Evolutionary conservation across 1,140 invertebrate species (phyloP).

Genomic region (Trichonephila clavipes): DNA sequence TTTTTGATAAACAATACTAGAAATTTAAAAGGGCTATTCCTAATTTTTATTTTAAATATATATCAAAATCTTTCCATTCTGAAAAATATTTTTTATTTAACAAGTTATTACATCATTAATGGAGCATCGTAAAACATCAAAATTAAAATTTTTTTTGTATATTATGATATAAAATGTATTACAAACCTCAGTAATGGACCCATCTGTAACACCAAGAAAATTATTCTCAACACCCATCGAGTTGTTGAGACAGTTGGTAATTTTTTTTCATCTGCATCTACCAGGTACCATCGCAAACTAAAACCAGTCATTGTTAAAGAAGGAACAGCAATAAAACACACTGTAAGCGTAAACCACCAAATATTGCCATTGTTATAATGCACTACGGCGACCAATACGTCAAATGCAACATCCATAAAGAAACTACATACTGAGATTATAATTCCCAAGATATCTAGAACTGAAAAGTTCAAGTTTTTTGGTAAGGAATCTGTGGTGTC

Average conservation of each 20-base stretch:
- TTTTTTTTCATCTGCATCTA: slow-evolving; percentile 76
- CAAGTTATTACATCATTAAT: too few species aligned
- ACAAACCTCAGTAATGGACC: slow-evolving; percentile 77
- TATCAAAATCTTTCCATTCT: too few species aligned
- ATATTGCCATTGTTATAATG: slow-evolving; percentile 77
- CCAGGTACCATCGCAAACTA: slow-evolving; percentile 79
- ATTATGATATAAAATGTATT: too few species aligned
- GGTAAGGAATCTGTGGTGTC: slow-evolving; percentile 72
- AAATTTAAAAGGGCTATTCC: too few species aligned
- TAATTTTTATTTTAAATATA: too few species aligned
- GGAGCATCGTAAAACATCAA: too few species aligned
- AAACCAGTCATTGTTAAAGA: slow-evolving; percentile 79
- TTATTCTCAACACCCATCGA: slow-evolving; percentile 77
- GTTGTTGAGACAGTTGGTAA: slow-evolving; percentile 65
- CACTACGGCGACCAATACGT: slow-evolving; percentile 77
- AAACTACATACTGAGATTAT: slow-evolving; percentile 78
- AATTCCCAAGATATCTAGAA: slow-evolving; percentile 77
- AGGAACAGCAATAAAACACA: slow-evolving; percentile 79
- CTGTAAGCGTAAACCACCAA: slow-evolving; percentile 79
- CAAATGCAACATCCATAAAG: slow-evolving; percentile 78
- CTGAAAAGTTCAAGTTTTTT: slow-evolving; percentile 76
- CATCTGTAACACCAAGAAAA: slow-evolving; percentile 78
- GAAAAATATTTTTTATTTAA: too few species aligned
- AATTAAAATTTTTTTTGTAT: too few species aligned
- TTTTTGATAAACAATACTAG: too few species aligned